Conservation (phyloP, 2,888 invertebrate species). For the Arenicola marina region DNA sequence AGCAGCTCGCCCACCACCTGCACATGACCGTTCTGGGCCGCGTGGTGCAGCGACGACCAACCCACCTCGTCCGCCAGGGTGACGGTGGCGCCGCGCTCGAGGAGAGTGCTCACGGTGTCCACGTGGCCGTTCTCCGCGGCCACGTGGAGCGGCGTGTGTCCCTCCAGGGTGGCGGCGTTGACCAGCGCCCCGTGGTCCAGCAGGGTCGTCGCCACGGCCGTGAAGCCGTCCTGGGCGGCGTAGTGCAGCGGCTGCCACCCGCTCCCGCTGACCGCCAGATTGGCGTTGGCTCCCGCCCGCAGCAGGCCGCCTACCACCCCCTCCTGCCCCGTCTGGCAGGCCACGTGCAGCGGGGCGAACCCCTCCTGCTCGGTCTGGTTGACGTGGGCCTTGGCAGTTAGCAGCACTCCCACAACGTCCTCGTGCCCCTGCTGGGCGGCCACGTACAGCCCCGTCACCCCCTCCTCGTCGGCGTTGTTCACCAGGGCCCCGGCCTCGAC, state of each 20-base stretch:
- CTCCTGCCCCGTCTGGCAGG: conserved; percentile 33
- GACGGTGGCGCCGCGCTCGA: conserved; percentile 14
- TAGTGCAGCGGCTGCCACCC: conserved; percentile 33
- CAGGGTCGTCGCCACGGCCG: conserved; percentile 22
- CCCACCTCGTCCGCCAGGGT: conserved; percentile 19
- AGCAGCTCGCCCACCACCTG: conserved; percentile 21
- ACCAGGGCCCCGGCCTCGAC: conserved; percentile 20
- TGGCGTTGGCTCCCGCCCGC: conserved; percentile 18
- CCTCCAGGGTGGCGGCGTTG: conserved; percentile 23
- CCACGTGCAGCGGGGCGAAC: conserved; percentile 36
- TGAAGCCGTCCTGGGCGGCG: conserved; percentile 29
- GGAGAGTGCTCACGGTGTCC: conserved; percentile 28
- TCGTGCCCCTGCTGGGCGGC: conserved; percentile 34
- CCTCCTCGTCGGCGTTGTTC: conserved; percentile 25
- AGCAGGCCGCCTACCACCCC: conserved; percentile 28
- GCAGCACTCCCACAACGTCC: conserved; percentile 27
- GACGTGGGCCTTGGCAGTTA: conserved; percentile 27
- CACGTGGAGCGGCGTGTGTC: conserved; percentile 36
- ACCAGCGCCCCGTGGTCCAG: conserved; percentile 27
- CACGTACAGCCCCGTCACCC: conserved; percentile 35
- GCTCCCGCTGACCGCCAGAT: conserved; percentile 19
- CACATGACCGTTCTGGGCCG: conserved; percentile 36
- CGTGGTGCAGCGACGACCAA: conserved; percentile 35
- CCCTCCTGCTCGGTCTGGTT: conserved; percentile 33
- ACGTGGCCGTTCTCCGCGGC: conserved; percentile 35